Percentiles rank a stretch among this genome's conserved stretches.
These are phyloP conservation scores for Lepas anatifera DNA, from an alignment of 2,888 invertebrate genomes.

Conservation along the genomic window DNA sequence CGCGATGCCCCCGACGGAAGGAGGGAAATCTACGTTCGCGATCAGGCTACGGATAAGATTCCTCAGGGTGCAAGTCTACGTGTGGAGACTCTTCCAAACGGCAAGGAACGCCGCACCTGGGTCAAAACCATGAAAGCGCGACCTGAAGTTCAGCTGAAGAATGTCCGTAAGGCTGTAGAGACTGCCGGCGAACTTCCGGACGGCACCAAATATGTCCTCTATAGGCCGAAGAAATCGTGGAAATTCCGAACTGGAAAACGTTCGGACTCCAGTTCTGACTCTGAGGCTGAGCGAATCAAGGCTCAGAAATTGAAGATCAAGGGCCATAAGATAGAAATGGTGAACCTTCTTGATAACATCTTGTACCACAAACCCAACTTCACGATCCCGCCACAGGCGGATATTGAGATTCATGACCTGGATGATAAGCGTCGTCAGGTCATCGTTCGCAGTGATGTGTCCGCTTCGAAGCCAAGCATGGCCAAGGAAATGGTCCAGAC, in stretches of 20 bases:
- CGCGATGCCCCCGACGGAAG: background rate
- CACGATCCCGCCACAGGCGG: background rate
- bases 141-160: background rate
- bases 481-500: background rate
- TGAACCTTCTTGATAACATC: background rate
- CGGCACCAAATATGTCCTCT: background rate
- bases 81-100: background rate
- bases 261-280: background rate
- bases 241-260: background rate
- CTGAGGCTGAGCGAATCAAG: background rate
- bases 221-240: background rate
- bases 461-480: background rate
- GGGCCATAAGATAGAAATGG: background rate
- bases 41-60: background rate
- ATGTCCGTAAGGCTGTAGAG: background rate
- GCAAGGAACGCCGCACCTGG: background rate
- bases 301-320: background rate
- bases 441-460: background rate
- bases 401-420: background rate
- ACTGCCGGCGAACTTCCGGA: background rate
- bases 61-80: background rate
- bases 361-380: background rate
- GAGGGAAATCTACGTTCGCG: background rate
- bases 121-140: background rate
- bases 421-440: background rate